These are phyloP conservation scores for Oeneis ivallda DNA, from an alignment of 2,888 invertebrate genomes.

Conservation along the genomic window DNA sequence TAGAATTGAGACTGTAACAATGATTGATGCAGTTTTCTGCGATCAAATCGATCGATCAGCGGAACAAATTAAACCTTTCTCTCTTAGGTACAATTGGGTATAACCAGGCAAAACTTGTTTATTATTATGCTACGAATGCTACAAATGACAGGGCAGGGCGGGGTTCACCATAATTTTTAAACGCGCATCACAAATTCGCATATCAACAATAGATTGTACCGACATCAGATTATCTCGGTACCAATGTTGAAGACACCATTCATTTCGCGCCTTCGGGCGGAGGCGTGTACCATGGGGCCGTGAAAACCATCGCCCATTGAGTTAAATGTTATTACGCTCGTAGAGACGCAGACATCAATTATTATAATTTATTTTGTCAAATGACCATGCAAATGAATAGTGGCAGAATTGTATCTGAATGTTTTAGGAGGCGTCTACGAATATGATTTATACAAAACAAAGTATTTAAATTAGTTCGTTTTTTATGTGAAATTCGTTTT, in stretches of 20 bases:
- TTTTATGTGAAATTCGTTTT: too few relatives aligned
- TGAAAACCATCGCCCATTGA: slow-evolving; percentile 53
- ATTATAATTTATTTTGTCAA: too few relatives aligned
- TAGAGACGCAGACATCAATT: background rate
- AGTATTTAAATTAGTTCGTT: too few relatives aligned
- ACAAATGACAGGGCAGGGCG: slow-evolving; percentile 2
- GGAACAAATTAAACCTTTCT: background rate
- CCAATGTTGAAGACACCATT: slow-evolving; percentile 45
- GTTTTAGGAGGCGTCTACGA: too few relatives aligned
- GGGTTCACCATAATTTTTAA: slow-evolving; percentile 4
- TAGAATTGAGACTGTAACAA: too few relatives aligned
- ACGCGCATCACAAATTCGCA: slow-evolving; percentile 20
- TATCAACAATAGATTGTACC: slow-evolving; percentile 30
- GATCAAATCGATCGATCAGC: too few relatives aligned
- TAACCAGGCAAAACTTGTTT: background rate
- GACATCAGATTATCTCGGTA: slow-evolving; percentile 34
- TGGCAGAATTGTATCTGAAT: too few relatives aligned
- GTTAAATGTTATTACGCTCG: background rate
- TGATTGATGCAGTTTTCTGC: too few relatives aligned
- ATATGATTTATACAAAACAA: too few relatives aligned
- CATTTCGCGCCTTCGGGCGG: slow-evolving; percentile 46
- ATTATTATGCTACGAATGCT: too few relatives aligned
- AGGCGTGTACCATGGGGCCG: slow-evolving; percentile 54
- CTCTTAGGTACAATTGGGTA: background rate
- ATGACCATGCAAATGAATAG: too few relatives aligned